These are phyloP conservation scores for Halocaridina rubra DNA, from an alignment of 2,888 invertebrate species.

Conservation along the genomic window DNA sequence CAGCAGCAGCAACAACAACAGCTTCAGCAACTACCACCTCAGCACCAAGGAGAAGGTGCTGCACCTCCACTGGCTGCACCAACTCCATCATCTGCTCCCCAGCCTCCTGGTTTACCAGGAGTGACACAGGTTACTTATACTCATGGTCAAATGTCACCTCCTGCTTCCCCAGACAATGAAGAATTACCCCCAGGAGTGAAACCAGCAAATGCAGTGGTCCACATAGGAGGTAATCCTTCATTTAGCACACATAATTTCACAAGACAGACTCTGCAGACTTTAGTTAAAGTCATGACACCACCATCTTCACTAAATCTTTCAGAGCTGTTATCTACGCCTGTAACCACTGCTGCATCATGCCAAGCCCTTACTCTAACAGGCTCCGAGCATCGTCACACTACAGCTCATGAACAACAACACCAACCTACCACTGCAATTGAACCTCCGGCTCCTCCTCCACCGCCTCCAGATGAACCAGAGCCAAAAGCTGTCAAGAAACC, in stretches of 20 bases:
- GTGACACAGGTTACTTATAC: constrained; percentile 64
- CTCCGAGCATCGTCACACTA: constrained; percentile 18
- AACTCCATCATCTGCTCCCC: constrained; percentile 1
- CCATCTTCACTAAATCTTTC: constrained; percentile 66
- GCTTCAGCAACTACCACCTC: background rate
- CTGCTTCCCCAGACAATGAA: constrained; percentile 63
- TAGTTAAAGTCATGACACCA: constrained; percentile 66
- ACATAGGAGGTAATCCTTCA: constrained; percentile 38
- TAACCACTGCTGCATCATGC: constrained; percentile 43
- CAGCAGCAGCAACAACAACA: no score
- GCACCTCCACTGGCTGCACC: background rate
- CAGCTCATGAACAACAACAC: constrained; percentile 5
- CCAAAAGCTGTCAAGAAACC: constrained; percentile 39
- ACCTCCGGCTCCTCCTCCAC: background rate
- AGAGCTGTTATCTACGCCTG: constrained; percentile 58
- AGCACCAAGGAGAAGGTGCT: background rate
- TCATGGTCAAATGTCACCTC: constrained; percentile 64
- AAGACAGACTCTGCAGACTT: constrained; percentile 59
- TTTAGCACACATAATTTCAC: constrained; percentile 46
- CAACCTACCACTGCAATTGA: background rate
- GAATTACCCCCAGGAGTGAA: constrained; percentile 47
- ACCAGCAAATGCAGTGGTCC: constrained; percentile 20
- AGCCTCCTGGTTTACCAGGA: constrained; percentile 16
- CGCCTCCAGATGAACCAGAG: constrained; percentile 29
- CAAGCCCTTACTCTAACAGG: constrained; percentile 39